Conservation (phyloP, 2,113 vertebrate species). For the Anhinga rufa region DNA sequence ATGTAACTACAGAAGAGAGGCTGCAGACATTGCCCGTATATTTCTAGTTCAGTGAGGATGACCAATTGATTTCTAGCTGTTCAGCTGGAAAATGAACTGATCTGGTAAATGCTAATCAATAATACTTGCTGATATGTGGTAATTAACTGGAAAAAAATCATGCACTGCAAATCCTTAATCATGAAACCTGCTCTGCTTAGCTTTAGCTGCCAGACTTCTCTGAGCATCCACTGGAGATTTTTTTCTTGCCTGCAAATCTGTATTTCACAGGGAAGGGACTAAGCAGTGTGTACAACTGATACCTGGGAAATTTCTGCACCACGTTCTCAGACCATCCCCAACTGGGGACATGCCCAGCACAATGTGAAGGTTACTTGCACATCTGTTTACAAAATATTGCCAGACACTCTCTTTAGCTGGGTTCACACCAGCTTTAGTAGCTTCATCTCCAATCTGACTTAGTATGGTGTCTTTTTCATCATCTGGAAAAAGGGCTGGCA, state of each 20-base stretch:
- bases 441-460: constrained; percentile 82
- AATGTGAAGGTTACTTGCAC: constrained; percentile 90
- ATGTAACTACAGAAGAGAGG: neutral
- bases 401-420: constrained; percentile 89
- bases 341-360: constrained; percentile 93
- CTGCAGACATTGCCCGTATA: neutral
- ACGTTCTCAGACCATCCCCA: constrained; percentile 85
- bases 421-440: constrained; percentile 74
- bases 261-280: neutral
- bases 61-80: constrained; percentile 5
- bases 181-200: neutral
- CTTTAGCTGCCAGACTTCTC: neutral
- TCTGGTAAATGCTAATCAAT: constrained; percentile 43
- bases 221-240: neutral
- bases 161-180: neutral
- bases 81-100: constrained; percentile 28
- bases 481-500: constrained; percentile 91
- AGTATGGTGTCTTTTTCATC: constrained; percentile 89
- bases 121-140: neutral
- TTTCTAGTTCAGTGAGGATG: neutral
- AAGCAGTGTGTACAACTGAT: neutral
- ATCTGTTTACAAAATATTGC: constrained; percentile 92
- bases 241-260: neutral
- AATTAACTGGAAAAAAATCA: constrained; percentile 13
- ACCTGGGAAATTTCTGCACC: constrained; percentile 98